A percentile compares a stretch with the other conserved stretches of the same genome.
Evolutionary conservation across 2,888 invertebrate species (phyloP).

Genomic region (Erebia palarica): DNA sequence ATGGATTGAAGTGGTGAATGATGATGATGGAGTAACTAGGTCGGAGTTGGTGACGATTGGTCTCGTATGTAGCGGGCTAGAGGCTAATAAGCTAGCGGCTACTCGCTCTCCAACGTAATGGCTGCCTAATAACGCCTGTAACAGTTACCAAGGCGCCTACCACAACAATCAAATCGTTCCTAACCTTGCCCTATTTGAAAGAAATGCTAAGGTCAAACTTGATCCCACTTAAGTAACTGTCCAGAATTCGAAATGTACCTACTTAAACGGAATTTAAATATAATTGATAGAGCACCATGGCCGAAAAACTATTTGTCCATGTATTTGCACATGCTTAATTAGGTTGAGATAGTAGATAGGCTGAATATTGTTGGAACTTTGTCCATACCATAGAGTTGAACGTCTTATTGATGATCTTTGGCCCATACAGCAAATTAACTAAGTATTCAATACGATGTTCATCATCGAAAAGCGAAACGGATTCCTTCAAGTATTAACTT

Average conservation of each 20-base stretch:
- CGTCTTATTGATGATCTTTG: too few relatives aligned
- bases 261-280: background rate
- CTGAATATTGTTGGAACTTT: too few relatives aligned
- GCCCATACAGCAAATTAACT: too few relatives aligned
- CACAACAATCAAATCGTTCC: slow-evolving; percentile 37
- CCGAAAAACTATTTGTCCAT: too few relatives aligned
- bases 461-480: too few relatives aligned
- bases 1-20: too few relatives aligned
- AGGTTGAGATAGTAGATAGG: too few relatives aligned
- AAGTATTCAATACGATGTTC: too few relatives aligned
- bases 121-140: slow-evolving; percentile 46
- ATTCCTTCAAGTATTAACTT: too few relatives aligned
- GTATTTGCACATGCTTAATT: too few relatives aligned
- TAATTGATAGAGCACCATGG: background rate
- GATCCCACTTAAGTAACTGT: slow-evolving; percentile 9
- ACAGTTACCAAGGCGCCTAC: slow-evolving; percentile 39
- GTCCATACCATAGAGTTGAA: too few relatives aligned
- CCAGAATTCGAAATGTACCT: background rate
- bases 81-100: slow-evolving; percentile 33
- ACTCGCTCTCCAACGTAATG: slow-evolving; percentile 44
- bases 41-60: background rate
- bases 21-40: too few relatives aligned
- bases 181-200: slow-evolving; percentile 39
- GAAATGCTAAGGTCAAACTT: slow-evolving; percentile 35
- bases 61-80: background rate